phyloP scores from a whole-genome alignment of 2,888 invertebrate species.

The Rhingia campestris region DNA sequence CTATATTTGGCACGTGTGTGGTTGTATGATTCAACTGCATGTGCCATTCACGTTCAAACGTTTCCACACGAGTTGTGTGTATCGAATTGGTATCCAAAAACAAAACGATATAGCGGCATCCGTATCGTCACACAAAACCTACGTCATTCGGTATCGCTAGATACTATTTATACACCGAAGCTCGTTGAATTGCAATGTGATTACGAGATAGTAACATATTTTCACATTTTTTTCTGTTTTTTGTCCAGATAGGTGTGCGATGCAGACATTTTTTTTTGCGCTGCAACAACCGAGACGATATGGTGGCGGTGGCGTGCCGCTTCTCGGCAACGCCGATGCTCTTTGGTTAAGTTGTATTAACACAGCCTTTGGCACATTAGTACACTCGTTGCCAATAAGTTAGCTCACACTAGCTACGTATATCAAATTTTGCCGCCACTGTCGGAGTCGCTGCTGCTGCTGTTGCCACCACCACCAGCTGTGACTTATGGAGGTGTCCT shows the following conservation, averaged over 20 bases:
- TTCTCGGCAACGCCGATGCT: background rate
- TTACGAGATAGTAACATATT: slow-evolving; percentile 45
- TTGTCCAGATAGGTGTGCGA: slow-evolving; percentile 18
- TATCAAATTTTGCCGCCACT: background rate
- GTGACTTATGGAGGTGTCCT: slow-evolving; percentile 51
- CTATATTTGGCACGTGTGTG: slow-evolving; percentile 65
- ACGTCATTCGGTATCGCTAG: slow-evolving; percentile 17
- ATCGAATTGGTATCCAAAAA: slow-evolving; percentile 41
- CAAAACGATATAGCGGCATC: slow-evolving; percentile 33
- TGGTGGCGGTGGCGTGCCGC: background rate
- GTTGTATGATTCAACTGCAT: slow-evolving; percentile 32
- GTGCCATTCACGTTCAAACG: slow-evolving; percentile 12
- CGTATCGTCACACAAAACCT: slow-evolving; percentile 22
- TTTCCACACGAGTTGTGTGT: slow-evolving; percentile 21
- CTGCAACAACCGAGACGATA: background rate
- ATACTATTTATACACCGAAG: slow-evolving; percentile 38
- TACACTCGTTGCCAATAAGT: slow-evolving; percentile 9
- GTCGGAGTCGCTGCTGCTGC: background rate
- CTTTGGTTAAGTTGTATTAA: slow-evolving; percentile 8
- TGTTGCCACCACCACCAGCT: slow-evolving; percentile 6
- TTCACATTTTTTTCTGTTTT: slow-evolving; percentile 15
- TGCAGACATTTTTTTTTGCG: background rate
- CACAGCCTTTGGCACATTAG: slow-evolving; percentile 38
- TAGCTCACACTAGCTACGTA: slow-evolving; percentile 2
- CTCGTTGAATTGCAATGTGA: slow-evolving; percentile 37